phyloP scores from a whole-genome alignment of 2,113 vertebrate species.

The Phalacrocorax aristotelis region DNA sequence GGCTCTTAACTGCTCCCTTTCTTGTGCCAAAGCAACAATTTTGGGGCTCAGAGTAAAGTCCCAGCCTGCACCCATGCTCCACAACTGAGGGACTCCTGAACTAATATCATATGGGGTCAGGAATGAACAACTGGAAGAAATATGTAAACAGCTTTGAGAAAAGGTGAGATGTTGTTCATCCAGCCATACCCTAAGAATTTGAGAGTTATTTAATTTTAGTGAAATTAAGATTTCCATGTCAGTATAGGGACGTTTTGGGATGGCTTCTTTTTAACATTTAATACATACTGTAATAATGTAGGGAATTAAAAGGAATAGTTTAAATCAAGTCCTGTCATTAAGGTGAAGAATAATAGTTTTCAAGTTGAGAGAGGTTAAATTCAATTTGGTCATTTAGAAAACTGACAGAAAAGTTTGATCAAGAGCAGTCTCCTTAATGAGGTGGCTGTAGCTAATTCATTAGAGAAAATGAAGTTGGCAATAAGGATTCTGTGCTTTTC shows the following conservation, averaged over 20 bases:
- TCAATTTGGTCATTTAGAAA: slow-evolving; percentile 25
- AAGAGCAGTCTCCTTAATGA: neutral
- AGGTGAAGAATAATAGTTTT: neutral
- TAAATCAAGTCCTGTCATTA: slow-evolving; percentile 10
- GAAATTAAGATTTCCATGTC: neutral
- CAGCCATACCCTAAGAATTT: neutral
- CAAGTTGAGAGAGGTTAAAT: slow-evolving; percentile 3
- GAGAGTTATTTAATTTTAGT: neutral
- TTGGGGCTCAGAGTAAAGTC: neutral
- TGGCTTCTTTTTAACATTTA: neutral
- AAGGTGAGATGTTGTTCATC: neutral
- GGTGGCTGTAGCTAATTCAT: neutral
- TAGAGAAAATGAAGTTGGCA: neutral
- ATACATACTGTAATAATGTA: neutral
- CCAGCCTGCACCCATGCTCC: neutral
- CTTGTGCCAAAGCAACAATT: neutral
- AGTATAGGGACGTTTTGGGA: neutral
- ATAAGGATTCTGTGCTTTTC: neutral
- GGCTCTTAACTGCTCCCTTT: neutral
- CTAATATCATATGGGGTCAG: neutral
- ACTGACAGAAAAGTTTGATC: slow-evolving; percentile 28
- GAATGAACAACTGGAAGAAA: neutral
- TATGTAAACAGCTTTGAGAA: rapidly evolving
- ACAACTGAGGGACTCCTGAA: neutral
- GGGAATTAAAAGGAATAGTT: neutral